Base-by-base conservation (phyloP, 2,113 vertebrate genomes). In the Onychorhynchus coronatus region DNA sequence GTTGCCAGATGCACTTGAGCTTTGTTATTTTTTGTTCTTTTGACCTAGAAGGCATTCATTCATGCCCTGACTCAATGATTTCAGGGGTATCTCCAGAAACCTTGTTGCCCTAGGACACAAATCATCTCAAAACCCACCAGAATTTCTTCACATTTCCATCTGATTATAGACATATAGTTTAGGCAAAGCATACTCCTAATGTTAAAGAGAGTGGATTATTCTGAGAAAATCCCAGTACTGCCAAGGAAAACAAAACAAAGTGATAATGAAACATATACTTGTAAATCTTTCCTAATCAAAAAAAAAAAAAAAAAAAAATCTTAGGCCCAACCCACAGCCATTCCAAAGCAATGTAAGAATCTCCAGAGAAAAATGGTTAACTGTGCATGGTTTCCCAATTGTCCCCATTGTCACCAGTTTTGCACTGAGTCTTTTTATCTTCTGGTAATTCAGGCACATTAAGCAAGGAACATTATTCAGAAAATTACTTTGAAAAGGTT, bases 121-220 rank as follows among this genome's bases (percentile, higher is more conserved):
- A 27, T 5, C 3, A 13, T 21, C 27, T 67, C 0, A 0, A 71
- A 94, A 94, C 24, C 6, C 0, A 11, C 11, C 14, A 62, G 4
- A 17, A 23, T 78, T 89, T 78, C 30, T 74, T 76, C 22, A 39
- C 6, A 30, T 66, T 88, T 93, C 7, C 12, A 4, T 56, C 17
- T 73, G 41, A 28, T 71, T 91, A 23, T 5, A 49, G 39, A 47
- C 7, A 37, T 25, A 12, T 17, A 62, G 55, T 80, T 67, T 21
- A 13, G 12, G 8, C 9, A 73, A 89, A 73, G 11, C 5, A 19
- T 41, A 28, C 11, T 76, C 27, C 33, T 46, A 73, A 58, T 8
- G 68, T n/a, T 46, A 49, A 76, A 5, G 73, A 42, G 10, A 80
- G 76, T 30, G 11, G 6, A 2, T n/a, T 79, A 52, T 58, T 61